A percentile compares a stretch with the other conserved stretches of the same genome.
phyloP scores from a whole-genome alignment of 1,140 invertebrate species.

The Antheraea pernyi region DNA sequence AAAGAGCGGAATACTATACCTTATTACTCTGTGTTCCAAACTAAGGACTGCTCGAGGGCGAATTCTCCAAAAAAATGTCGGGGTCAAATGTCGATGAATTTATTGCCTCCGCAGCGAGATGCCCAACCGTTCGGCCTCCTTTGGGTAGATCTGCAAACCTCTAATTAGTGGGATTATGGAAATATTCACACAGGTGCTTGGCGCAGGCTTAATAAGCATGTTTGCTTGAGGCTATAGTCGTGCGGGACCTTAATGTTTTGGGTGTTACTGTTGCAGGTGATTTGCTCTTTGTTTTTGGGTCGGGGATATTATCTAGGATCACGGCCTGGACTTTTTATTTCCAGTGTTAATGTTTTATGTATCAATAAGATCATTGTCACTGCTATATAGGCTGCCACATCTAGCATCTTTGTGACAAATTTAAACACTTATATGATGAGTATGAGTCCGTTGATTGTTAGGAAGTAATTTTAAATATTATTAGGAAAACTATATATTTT shows the following conservation, averaged over 20 bases:
- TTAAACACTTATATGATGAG: too few species aligned
- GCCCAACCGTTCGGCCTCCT: conserved; percentile 68
- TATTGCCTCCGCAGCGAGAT: conserved; percentile 71
- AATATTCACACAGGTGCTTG: conserved; percentile 78
- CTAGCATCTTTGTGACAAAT: background rate
- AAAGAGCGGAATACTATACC: background rate
- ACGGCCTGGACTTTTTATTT: conserved; percentile 14
- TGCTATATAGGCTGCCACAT: background rate
- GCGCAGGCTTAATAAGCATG: conserved; percentile 69
- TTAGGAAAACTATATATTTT: too few species aligned
- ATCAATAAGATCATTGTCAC: background rate
- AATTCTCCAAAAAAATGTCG: conserved; percentile 68
- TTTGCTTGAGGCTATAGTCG: conserved; percentile 71
- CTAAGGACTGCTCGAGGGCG: conserved; percentile 60
- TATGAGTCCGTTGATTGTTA: too few species aligned
- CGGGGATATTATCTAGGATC: conserved; percentile 55
- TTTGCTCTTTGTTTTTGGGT: conserved; percentile 61
- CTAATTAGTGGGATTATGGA: conserved; percentile 77
- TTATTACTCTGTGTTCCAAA: conserved; percentile 47
- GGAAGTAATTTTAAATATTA: too few species aligned
- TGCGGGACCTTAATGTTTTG: conserved; percentile 70
- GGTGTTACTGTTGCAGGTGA: conserved; percentile 69
- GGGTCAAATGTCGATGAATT: conserved; percentile 79
- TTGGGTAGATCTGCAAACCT: conserved; percentile 75
- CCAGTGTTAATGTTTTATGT: conserved; percentile 5